Conservation (phyloP, 2,888 invertebrate species). For the Biston betularia region DNA sequence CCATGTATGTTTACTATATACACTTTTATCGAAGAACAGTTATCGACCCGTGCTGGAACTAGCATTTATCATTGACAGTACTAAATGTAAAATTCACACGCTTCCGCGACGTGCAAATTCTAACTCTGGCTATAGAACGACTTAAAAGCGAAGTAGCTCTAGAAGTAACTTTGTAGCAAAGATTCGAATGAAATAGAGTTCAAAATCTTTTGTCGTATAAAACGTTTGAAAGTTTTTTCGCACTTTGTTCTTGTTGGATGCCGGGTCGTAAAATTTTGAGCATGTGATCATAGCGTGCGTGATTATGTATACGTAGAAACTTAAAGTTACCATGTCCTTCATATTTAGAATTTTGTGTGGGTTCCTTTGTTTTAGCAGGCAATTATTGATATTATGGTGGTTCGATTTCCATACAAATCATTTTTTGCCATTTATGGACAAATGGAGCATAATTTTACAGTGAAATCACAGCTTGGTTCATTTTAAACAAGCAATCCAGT, state of each 20-base stretch:
- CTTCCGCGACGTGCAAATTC: conserved; percentile 31
- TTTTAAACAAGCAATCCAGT: no score
- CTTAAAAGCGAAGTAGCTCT: background rate
- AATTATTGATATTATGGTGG: background rate
- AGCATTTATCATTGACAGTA: conserved; percentile 11
- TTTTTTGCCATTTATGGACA: no score
- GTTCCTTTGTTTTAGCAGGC: background rate
- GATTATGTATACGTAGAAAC: background rate
- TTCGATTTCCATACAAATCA: no score
- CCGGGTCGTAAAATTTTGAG: conserved; percentile 11
- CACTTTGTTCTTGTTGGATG: conserved; percentile 6
- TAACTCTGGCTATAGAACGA: conserved; percentile 1
- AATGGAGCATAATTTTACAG: no score
- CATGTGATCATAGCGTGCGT: conserved; percentile 16
- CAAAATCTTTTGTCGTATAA: background rate
- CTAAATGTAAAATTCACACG: conserved; percentile 28
- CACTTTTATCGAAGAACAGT: conserved; percentile 18
- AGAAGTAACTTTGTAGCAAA: background rate
- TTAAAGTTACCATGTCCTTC: conserved; percentile 13
- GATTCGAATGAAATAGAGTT: background rate
- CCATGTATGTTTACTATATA: conserved; percentile 35
- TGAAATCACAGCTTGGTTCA: no score
- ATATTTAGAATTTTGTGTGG: background rate
- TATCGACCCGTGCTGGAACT: conserved; percentile 1
- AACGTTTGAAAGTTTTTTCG: conserved; percentile 24